Evolutionary conservation across 2,113 vertebrate genomes (phyloP).

Genomic region (Microcebus murinus): DNA sequence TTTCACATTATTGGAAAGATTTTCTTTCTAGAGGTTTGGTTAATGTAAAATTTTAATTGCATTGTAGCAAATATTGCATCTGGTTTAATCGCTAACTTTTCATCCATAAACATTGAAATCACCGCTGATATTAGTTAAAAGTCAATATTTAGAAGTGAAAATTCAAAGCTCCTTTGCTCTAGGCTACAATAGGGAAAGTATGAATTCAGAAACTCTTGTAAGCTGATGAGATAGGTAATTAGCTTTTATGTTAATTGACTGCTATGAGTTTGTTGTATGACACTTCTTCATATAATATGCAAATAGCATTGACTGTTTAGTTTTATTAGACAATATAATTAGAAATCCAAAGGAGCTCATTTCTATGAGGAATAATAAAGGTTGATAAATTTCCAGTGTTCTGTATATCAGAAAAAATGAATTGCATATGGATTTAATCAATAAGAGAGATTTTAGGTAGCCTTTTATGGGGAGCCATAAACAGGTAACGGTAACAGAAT

Average conservation of each 20-base stretch:
- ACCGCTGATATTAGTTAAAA: conserved; percentile 87
- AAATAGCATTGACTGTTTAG: conserved; percentile 87
- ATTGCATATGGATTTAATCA: conserved; percentile 81
- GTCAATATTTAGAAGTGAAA: conserved; percentile 88
- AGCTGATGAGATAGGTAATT: conserved; percentile 91
- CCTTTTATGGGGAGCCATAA: background rate
- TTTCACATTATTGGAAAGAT: conserved; percentile 63
- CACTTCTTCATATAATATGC: conserved; percentile 91
- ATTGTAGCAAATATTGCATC: conserved; percentile 66
- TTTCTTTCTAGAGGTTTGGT: conserved; percentile 68
- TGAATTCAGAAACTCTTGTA: conserved; percentile 85
- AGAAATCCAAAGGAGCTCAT: conserved; percentile 86
- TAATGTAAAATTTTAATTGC: conserved; percentile 31
- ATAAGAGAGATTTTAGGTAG: conserved; percentile 64
- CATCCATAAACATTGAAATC: conserved; percentile 84
- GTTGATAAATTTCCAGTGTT: conserved; percentile 80
- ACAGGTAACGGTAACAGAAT: conserved; percentile 26
- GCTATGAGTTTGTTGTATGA: conserved; percentile 88
- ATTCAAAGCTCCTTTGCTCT: conserved; percentile 85
- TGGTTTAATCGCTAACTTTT: conserved; percentile 83
- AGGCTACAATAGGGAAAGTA: conserved; percentile 88
- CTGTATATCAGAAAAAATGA: conserved; percentile 53
- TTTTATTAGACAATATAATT: conserved; percentile 90
- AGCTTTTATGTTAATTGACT: conserved; percentile 91
- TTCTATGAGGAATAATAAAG: conserved; percentile 83